These are phyloP conservation scores for Coelopa frigida DNA, from an alignment of 1,140 invertebrate species.

Conservation along the genomic window DNA sequence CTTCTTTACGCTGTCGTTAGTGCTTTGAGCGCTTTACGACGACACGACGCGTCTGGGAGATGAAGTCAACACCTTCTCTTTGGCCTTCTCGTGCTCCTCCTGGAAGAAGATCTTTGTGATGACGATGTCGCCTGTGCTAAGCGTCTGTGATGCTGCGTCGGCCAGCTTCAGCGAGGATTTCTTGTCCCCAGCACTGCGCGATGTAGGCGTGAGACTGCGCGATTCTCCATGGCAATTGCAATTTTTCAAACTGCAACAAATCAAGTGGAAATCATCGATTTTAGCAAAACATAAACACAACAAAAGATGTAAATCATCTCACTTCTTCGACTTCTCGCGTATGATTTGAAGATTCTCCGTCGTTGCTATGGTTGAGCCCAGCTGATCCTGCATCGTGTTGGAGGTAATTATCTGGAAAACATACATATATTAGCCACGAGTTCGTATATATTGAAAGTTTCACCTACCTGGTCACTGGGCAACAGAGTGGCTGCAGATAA, in stretches of 20 bases:
- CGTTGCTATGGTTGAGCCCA: conserved; percentile 37
- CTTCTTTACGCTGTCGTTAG: background rate
- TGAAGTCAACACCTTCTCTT: conserved; percentile 49
- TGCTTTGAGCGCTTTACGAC: conserved; percentile 5
- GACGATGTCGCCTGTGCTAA: conserved; percentile 89
- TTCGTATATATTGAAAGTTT: background rate
- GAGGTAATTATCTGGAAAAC: conserved; percentile 33
- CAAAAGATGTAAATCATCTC: conserved; percentile 14
- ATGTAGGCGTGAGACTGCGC: conserved; percentile 31
- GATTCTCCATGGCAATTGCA: conserved; percentile 39
- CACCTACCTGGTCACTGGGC: conserved; percentile 42
- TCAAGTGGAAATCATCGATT: background rate
- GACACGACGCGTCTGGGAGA: conserved; percentile 39
- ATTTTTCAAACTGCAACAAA: conserved; percentile 29
- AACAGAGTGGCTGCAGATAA: conserved; percentile 66
- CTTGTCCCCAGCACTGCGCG: conserved; percentile 1
- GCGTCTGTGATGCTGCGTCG: conserved; percentile 64
- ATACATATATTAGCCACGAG: background rate
- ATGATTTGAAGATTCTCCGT: conserved; percentile 41
- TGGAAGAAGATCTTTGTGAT: conserved; percentile 83
- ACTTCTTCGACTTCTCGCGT: conserved; percentile 40
- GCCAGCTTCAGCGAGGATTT: conserved; percentile 28
- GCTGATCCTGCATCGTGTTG: conserved; percentile 37
- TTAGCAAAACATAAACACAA: background rate
- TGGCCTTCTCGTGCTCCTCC: conserved; percentile 54